phyloP scores from a whole-genome alignment of 2,797 vertebrate species.

The Todus mexicanus region DNA sequence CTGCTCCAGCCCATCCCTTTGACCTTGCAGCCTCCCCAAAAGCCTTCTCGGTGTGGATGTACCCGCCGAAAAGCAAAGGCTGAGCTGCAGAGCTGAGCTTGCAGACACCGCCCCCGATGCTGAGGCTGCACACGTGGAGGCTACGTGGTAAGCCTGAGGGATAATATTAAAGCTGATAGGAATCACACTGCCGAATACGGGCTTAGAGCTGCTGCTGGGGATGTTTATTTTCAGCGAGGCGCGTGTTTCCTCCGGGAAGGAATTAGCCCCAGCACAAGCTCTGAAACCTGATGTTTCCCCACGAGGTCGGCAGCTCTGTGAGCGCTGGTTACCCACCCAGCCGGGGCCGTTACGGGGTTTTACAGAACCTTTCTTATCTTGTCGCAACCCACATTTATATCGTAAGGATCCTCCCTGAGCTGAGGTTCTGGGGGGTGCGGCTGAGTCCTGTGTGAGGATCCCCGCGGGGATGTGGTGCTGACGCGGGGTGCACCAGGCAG shows the following conservation, averaged over 20 bases:
- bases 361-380: not conserved
- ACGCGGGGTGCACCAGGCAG: not conserved
- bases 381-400: not conserved
- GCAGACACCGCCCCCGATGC: not conserved
- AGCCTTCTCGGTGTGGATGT: fast-evolving
- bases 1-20: fast-evolving
- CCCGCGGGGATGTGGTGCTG: not conserved
- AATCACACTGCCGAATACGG: not conserved
- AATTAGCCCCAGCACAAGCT: not conserved
- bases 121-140: not conserved
- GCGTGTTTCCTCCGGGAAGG: not conserved
- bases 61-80: not conserved
- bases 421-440: not conserved
- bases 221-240: not conserved
- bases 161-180: not conserved
- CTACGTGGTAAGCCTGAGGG: not conserved
- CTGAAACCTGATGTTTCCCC: not conserved
- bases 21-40: not conserved
- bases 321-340: not conserved
- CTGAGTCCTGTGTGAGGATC: fast-evolving
- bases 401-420: too few relatives aligned
- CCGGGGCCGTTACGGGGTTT: fast-evolving
- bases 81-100: not conserved
- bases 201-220: not conserved
- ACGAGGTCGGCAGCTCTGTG: fast-evolving